Evolutionary conservation across 1,140 invertebrate genomes (phyloP).

Genomic region (Trachymyrmex cornetzi): DNA sequence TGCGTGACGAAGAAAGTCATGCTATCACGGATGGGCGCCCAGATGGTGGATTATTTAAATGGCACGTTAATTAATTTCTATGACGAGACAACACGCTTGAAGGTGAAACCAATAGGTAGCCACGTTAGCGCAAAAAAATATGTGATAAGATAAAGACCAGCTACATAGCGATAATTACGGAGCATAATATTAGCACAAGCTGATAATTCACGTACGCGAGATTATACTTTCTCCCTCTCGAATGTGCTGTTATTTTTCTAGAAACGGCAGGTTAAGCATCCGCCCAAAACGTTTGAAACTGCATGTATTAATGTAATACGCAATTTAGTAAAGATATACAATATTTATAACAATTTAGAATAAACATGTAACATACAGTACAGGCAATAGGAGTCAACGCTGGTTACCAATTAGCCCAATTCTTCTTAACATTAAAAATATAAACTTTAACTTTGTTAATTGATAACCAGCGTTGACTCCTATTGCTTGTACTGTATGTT

Average conservation of each 20-base stretch:
- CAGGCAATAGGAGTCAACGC: too few relatives aligned
- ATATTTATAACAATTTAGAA: too few relatives aligned
- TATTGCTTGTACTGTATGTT: too few relatives aligned
- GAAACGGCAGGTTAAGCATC: neutral
- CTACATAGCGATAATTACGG: constrained; percentile 52
- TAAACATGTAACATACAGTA: too few relatives aligned
- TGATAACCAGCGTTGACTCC: too few relatives aligned
- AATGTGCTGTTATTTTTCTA: neutral
- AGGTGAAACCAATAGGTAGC: constrained; percentile 60
- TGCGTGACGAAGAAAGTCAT: neutral
- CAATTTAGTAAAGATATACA: neutral
- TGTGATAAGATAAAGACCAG: constrained; percentile 65
- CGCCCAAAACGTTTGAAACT: neutral
- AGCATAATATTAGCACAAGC: constrained; percentile 71
- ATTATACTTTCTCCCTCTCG: constrained; percentile 26
- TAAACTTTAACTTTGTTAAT: too few relatives aligned
- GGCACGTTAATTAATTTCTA: constrained; percentile 10
- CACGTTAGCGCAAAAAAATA: constrained; percentile 27
- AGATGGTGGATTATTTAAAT: neutral
- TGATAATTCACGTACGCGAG: constrained; percentile 62
- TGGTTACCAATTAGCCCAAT: too few relatives aligned
- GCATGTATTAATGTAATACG: neutral
- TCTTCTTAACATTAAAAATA: too few relatives aligned
- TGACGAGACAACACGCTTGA: neutral
- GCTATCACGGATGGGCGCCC: neutral